A percentile compares a stretch with the other conserved stretches of the same genome.
phyloP scores from a whole-genome alignment of 2,888 invertebrate species.

The Petrolisthes cinctipes region DNA sequence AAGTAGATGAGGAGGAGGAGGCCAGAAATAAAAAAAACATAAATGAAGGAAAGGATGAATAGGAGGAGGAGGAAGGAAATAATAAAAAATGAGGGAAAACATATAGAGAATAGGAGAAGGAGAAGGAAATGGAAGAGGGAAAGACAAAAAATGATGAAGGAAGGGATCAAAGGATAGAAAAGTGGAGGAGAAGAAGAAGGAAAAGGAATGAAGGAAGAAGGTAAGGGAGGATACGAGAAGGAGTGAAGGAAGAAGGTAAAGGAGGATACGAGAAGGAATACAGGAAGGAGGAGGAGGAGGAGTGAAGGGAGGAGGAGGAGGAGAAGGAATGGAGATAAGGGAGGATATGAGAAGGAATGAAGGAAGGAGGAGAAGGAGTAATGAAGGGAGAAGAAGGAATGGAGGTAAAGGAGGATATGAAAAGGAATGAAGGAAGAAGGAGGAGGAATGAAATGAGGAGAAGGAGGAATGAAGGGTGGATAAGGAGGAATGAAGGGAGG shows the following conservation, averaged over 20 bases:
- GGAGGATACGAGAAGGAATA: background rate
- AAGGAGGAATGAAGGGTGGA: background rate
- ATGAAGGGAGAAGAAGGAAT: background rate
- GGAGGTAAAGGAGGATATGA: slow-evolving; percentile 7
- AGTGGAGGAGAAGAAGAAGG: background rate
- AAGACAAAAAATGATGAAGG: background rate
- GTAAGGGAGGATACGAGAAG: background rate
- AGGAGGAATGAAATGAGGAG: background rate
- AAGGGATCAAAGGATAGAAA: background rate
- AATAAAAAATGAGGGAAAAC: too few relatives aligned
- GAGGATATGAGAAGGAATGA: background rate
- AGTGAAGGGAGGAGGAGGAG: background rate
- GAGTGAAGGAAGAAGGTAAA: background rate
- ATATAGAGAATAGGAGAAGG: too few relatives aligned
- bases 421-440: background rate
- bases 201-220: background rate
- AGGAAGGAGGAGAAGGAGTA: background rate
- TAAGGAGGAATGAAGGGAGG: background rate
- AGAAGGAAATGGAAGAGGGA: too few relatives aligned
- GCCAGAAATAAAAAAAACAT: background rate
- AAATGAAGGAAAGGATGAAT: background rate
- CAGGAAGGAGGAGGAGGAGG: background rate
- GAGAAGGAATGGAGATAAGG: background rate
- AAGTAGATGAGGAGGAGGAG: background rate
- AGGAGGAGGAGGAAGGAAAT: background rate